Base-by-base conservation (phyloP, 1,140 invertebrate species). In the Atta colombica region DNA sequence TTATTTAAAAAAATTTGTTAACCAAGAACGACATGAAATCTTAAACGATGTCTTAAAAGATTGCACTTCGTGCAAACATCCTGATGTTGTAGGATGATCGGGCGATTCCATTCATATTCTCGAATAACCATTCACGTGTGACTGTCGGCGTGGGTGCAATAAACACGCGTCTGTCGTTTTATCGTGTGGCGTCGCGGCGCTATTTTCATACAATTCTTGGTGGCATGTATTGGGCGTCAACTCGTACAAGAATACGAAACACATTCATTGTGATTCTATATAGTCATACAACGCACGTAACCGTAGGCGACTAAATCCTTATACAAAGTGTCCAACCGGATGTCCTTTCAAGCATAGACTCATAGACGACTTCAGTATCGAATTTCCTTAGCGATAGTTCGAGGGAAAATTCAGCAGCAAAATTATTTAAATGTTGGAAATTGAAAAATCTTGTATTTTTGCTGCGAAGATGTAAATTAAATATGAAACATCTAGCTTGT, bases 181-280 rank as follows among this genome's bases (percentile, higher is more conserved):
- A 69, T 74, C 63, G 25, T 55, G 51, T n/a, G 25, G 8, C 53
- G 39, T 82, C 25, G 21, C 55, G 35, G 49, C 25, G 69, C 39
- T 84, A 84, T 84, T 84, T 82, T 16, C 21, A 35, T 82, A 39
- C 78, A 82, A 51, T 72, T 72, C 66, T 31, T 39, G 68, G 28
- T 53, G 68, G 12, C n/a, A 21, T 58, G 6, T 14, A 12, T 31
- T n/a, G 66, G 14, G 10, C 80, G 68, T 61, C 53, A 55, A 82
- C 25, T 82, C 53, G 35, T 45, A 45, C 16, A 75, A 75, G 60
- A 75, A 84, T 84, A 80, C 63, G 77, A 65, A 16, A 31, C 25
- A 45, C 51, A 71, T 66, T 80, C 61, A 18, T 6, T 18, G 28
- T 25, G 78, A 58, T 58, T 58, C 21, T 21, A 71, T 39, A 35